Evolutionary conservation across 2,797 vertebrate genomes (phyloP).

Genomic region (Pteronotus mesoamericanus): DNA sequence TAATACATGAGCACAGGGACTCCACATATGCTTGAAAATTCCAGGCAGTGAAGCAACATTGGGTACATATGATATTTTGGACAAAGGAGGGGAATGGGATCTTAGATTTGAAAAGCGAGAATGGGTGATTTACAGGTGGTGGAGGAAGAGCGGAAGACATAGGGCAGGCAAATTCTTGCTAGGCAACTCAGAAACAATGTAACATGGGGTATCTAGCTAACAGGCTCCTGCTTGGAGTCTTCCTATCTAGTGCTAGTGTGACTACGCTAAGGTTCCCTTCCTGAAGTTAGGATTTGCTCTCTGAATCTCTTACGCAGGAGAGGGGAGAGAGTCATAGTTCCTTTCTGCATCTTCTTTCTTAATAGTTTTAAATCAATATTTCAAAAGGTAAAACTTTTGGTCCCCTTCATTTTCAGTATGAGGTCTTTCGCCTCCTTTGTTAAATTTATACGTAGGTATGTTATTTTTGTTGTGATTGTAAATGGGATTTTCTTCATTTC

Average conservation of each 20-base stretch:
- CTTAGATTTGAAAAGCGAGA: background rate
- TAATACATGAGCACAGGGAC: background rate
- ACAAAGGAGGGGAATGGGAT: background rate
- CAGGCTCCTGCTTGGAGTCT: background rate
- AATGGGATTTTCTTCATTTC: too few species aligned
- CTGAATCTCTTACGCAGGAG: too few species aligned
- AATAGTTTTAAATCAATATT: background rate
- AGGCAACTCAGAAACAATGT: too few species aligned
- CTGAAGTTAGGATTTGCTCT: too few species aligned
- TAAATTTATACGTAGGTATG: too few species aligned
- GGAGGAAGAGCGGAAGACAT: background rate
- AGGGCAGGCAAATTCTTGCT: too few species aligned
- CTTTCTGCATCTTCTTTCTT: background rate
- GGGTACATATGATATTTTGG: background rate
- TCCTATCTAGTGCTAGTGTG: background rate
- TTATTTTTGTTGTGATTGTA: too few species aligned
- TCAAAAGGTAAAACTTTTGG: background rate
- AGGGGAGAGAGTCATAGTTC: too few species aligned
- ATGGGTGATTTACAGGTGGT: background rate
- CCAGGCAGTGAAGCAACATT: background rate
- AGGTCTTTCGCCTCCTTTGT: background rate
- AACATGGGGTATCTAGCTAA: background rate
- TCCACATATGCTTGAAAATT: background rate
- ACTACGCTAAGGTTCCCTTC: background rate
- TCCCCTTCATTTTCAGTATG: background rate